Evolutionary conservation across 2,113 vertebrate species (phyloP), one percentile per base, ranked within the genome.

Genomic region (Istiophorus platypterus): DNA sequence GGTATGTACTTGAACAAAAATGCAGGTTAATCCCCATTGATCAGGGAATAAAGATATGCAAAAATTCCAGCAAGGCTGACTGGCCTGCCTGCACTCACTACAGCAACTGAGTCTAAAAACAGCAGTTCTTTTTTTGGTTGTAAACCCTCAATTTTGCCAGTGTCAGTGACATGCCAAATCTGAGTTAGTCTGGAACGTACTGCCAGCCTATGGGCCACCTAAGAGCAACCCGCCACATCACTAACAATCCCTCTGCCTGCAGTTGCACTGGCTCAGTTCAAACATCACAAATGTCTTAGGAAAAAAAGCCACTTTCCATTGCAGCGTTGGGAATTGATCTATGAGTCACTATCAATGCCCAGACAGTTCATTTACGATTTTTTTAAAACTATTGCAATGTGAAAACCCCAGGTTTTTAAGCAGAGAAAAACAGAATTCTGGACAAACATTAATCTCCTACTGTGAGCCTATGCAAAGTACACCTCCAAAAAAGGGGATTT

Each of bases 171-270:
- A 64, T 59, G 68, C 52, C 59, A 61, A 14, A 70, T 67, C 76
- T 54, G 37, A 81, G 83, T 81, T 77, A 59, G 67, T 71, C 56
- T 75, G 62, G 47, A 74, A 22, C n/a, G 26, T 20, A 4, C 58
- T 51, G 74, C 81, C 81, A 77, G 79, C 61, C 63, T 42, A 51
- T 4, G 56, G 76, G 76, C 85, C 81, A 86, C 87, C 79, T 86
- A 70, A 80, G 78, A 74, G 76, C 51, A 80, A 65, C 75, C 76
- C 69, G 65, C 80, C 76, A 39, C 80, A 62, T 49, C 27, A 41
- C 58, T 17, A 39, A 47, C 58, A 49, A n/a, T 20, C 17, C 26
- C 63, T 58, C 49, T 41, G 58, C 31, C 66, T 62, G 68, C 69
- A 73, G 59, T n/a, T 37, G 0, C 10, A 65, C 73, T 80, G 80